These are phyloP conservation scores for Drosophila sturtevanti DNA, from an alignment of 1,140 invertebrate genomes.

Conservation along the genomic window DNA sequence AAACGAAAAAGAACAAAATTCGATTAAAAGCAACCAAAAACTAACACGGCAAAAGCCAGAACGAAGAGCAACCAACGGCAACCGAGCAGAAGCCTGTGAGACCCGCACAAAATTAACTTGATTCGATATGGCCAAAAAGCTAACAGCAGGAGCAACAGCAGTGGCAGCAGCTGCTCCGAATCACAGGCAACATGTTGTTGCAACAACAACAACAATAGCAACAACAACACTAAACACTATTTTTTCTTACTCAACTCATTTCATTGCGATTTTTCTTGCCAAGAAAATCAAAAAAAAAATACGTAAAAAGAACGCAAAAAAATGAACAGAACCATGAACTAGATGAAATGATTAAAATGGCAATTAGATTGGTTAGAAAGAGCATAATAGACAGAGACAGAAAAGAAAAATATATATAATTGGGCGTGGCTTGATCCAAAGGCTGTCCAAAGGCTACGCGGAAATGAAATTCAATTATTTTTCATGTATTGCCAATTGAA, in stretches of 20 bases:
- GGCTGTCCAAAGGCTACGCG: background rate
- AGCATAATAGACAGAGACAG: slow-evolving; percentile 6
- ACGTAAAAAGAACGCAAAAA: background rate
- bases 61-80: background rate
- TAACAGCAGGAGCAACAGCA: slow-evolving; percentile 34
- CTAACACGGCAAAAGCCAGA: slow-evolving; percentile 31
- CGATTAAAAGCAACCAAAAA: slow-evolving; percentile 54
- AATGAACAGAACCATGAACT: slow-evolving; percentile 17
- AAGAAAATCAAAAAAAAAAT: background rate
- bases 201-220: slow-evolving; percentile 27
- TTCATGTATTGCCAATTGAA: slow-evolving; percentile 11
- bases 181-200: slow-evolving; percentile 23
- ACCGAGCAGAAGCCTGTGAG: slow-evolving; percentile 17
- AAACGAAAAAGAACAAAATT: slow-evolving; percentile 21
- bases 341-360: slow-evolving; percentile 72
- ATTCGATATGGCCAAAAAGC: slow-evolving; percentile 51
- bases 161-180: slow-evolving; percentile 42
- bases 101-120: slow-evolving; percentile 50
- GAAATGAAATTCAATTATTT: slow-evolving; percentile 50
- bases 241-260: slow-evolving; percentile 19
- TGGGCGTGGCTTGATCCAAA: slow-evolving; percentile 1
- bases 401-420: background rate
- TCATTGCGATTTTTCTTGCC: background rate
- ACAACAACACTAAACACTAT: slow-evolving; percentile 15
- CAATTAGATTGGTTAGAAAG: slow-evolving; percentile 56